These are phyloP conservation scores for Neopipo cinnamomea DNA, from an alignment of 2,113 vertebrate species.

Conservation along the genomic window DNA sequence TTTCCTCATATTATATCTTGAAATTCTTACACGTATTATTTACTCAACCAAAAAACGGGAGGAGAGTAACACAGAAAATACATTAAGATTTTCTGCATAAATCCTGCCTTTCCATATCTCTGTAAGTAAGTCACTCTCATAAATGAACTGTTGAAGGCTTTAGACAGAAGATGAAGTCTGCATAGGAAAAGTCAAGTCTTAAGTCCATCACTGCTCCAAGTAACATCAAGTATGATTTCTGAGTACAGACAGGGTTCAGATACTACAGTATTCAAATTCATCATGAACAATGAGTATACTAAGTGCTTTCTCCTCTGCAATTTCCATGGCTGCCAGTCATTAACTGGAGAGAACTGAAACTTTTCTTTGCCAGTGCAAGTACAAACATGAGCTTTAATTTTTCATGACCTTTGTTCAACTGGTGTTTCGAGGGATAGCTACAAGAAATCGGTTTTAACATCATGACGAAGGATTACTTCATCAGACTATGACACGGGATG, in stretches of 20 bases:
- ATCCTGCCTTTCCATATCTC: neutral
- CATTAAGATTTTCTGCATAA: neutral
- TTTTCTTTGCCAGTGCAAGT: neutral
- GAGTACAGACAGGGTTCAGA: neutral
- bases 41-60: neutral
- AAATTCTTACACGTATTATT: neutral
- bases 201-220: neutral
- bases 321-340: neutral
- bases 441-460: neutral
- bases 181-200: neutral
- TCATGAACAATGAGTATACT: neutral
- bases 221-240: neutral
- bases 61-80: neutral
- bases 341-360: neutral
- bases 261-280: neutral
- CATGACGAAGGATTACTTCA: fast-evolving
- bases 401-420: neutral
- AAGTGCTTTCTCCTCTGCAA: neutral
- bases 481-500: fast-evolving
- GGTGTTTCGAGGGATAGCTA: neutral
- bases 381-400: neutral
- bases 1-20: neutral
- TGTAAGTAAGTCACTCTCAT: neutral
- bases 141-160: neutral
- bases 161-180: neutral